These are phyloP conservation scores for Rhinichthys klamathensis DNA, from an alignment of 2,113 vertebrate genomes.

Conservation along the genomic window DNA sequence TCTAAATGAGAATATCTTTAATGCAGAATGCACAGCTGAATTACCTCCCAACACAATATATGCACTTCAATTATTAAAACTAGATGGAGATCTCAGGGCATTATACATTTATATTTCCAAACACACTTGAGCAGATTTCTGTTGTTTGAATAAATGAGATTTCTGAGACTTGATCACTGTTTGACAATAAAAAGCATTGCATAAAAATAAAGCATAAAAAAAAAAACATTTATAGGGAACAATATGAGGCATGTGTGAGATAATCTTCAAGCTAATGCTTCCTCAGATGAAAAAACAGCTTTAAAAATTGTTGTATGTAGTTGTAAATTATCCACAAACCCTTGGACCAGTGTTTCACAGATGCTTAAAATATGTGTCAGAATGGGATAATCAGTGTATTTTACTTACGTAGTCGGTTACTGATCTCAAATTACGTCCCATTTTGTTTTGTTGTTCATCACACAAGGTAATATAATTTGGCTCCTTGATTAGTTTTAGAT, in stretches of 20 bases:
- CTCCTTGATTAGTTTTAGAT: too few relatives aligned
- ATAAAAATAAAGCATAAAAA: neutral
- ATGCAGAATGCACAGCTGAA: conserved; percentile 59
- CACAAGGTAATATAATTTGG: too few relatives aligned
- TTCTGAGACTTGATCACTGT: conserved; percentile 39
- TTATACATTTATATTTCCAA: conserved; percentile 67
- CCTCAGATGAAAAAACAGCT: neutral
- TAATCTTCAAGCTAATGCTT: neutral
- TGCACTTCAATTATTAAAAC: conserved; percentile 69
- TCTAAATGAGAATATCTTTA: conserved; percentile 66
- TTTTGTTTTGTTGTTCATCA: too few relatives aligned
- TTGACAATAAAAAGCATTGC: neutral
- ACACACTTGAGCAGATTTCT: conserved; percentile 55
- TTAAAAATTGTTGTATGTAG: neutral
- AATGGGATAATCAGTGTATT: neutral
- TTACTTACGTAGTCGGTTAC: too few relatives aligned
- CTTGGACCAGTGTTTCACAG: neutral
- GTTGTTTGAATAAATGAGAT: conserved; percentile 40
- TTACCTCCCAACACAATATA: conserved; percentile 62
- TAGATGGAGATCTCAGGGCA: conserved; percentile 49
- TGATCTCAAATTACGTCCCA: too few relatives aligned
- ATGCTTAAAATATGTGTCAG: neutral
- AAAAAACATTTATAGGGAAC: neutral
- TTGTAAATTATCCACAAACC: neutral
- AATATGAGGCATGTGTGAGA: neutral